Evolutionary conservation across 2,797 vertebrate genomes (phyloP), one percentile per base, ranked within the genome.

Genomic region (Cynopterus sphinx): DNA sequence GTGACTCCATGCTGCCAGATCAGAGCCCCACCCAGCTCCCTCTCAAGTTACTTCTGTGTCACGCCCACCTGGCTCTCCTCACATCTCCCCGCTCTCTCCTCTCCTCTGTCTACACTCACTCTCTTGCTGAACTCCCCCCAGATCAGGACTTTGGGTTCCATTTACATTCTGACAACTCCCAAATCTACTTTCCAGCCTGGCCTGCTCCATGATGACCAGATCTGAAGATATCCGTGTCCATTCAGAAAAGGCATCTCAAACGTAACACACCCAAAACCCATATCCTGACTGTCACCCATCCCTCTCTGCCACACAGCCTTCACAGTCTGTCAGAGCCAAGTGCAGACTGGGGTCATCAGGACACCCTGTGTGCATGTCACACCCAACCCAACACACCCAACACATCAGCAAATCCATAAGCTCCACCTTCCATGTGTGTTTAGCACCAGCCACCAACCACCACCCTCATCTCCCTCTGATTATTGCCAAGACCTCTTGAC

Each of bases 11-110:
- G 5, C 65, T 46, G 46, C 74, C 82, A 71, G 33, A 15, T 6
- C 13, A 5, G 10, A 6, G 11, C 31, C 26, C 33, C 39, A 1
- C 28, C 43, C 57, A 36, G 75, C 16, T 39, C 31, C 43, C 19
- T 39, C 31, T 36, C 0, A 0, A 1, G 28, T 9, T n/a, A 17
- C n/a, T 22, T n/a, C 82, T 19, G n/a, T 0, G 0, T 26, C 41
- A 3, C 11, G 2, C 59, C 33, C 22, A 0, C 36, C 22, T 6
- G 36, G 46, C 21, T 33, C 19, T 17, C 3, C 73, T 63, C 28
- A 21, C 1, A 36, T 39, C 3, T 61, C 53, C 59, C 10, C 51
- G 6, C n/a, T 51, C 39, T 9, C 46, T 16, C 55, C 26, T 39
- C 43, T 10, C 55, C 26, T 46, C 53, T 11, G 46, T 24, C 70